Evolutionary conservation across 2,797 vertebrate species (phyloP).

Genomic region (Microctenopoma steveboyesi): DNA sequence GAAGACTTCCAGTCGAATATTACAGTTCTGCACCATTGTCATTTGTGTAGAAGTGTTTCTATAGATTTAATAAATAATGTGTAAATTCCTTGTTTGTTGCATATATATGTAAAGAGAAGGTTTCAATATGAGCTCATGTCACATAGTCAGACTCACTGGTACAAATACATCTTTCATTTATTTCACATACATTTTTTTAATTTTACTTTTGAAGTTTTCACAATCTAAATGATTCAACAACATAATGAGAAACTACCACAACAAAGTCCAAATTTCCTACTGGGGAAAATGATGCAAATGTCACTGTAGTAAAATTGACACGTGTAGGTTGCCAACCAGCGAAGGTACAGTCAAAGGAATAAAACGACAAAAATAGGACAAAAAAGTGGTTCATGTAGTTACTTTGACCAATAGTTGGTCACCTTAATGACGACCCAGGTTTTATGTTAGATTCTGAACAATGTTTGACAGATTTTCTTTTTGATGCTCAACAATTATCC

Average conservation of each 20-base stretch:
- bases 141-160: constrained; percentile 64
- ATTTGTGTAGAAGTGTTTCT: not conserved
- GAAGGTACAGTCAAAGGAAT: constrained; percentile 78
- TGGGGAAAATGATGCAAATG: constrained; percentile 79
- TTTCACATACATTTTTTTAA: constrained; percentile 85
- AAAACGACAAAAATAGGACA: constrained; percentile 79
- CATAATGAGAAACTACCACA: constrained; percentile 90
- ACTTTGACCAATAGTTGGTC: constrained; percentile 57
- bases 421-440: constrained; percentile 59
- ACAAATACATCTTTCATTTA: constrained; percentile 89
- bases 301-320: constrained; percentile 81
- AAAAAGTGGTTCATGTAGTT: constrained; percentile 71
- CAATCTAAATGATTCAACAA: constrained; percentile 90
- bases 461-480: constrained; percentile 70
- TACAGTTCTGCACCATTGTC: not conserved
- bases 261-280: constrained; percentile 85
- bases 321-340: constrained; percentile 73
- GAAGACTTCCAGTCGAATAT: not conserved
- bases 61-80: not conserved
- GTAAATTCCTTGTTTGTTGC: not conserved
- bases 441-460: constrained; percentile 64
- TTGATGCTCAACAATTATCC: constrained; percentile 65
- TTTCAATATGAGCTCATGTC: constrained; percentile 9
- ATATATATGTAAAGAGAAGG: constrained; percentile 1
- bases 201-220: constrained; percentile 82